Conservation (phyloP, 2,888 invertebrate species). For the Coremacera marginata region DNA sequence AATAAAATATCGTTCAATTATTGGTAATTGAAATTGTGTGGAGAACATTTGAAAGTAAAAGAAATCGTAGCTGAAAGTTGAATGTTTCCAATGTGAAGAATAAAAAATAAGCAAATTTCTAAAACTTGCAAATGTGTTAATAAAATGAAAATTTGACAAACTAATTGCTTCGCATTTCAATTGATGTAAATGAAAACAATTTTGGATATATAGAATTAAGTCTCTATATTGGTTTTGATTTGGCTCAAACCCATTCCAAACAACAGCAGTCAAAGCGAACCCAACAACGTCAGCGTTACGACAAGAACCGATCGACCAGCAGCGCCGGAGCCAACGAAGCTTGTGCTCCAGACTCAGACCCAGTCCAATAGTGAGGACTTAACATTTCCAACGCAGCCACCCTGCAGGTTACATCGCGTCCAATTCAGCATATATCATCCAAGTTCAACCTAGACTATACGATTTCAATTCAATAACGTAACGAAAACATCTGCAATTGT, state of each 20-base stretch:
- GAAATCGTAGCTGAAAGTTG: background rate
- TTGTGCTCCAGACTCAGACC: constrained; percentile 22
- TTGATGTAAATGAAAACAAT: constrained; percentile 1
- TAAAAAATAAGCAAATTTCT: background rate
- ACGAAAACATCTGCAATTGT: background rate
- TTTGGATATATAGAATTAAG: constrained; percentile 30
- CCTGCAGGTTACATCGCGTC: background rate
- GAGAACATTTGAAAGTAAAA: background rate
- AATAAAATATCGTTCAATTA: background rate
- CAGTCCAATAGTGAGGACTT: background rate
- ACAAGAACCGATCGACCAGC: background rate
- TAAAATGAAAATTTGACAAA: background rate
- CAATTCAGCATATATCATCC: background rate
- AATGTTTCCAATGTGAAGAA: background rate
- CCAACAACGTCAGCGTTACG: constrained; percentile 13
- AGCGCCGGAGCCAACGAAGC: constrained; percentile 6
- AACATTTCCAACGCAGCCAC: background rate
- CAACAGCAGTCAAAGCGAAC: background rate
- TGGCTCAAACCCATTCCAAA: constrained; percentile 29
- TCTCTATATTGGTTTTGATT: constrained; percentile 33
- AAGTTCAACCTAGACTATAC: background rate
- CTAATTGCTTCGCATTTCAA: background rate
- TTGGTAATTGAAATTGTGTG: background rate
- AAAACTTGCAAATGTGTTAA: no score
- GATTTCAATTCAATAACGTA: background rate